A percentile compares a stretch with the other conserved stretches of the same genome.
These are phyloP conservation scores for Cyclopterus lumpus DNA, from an alignment of 2,797 vertebrate genomes.

Conservation along the genomic window DNA sequence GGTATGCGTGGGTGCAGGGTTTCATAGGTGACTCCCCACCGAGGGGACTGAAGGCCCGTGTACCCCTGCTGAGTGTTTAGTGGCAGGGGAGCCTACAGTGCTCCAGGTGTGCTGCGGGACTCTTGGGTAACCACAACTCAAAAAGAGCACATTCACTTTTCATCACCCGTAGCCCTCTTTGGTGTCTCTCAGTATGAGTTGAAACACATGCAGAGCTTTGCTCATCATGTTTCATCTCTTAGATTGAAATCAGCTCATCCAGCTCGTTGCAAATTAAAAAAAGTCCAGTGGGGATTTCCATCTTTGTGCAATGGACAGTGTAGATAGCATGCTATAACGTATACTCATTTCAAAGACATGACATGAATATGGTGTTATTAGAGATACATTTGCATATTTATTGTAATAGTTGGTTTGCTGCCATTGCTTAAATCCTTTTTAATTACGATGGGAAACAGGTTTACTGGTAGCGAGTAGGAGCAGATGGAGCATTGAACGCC, in stretches of 20 bases:
- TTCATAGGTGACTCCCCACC: constrained; percentile 77
- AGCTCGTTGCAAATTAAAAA: constrained; percentile 44
- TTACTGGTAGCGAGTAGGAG: constrained; percentile 36
- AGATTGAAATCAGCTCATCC: constrained; percentile 43
- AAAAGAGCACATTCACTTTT: constrained; percentile 80
- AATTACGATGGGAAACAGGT: constrained; percentile 27
- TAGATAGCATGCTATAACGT: constrained; percentile 4
- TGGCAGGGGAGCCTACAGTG: constrained; percentile 51
- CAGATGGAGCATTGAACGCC: constrained; percentile 61
- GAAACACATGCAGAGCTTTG: constrained; percentile 54
- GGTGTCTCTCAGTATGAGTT: constrained; percentile 62
- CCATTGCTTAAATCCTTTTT: not conserved
- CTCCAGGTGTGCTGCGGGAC: constrained; percentile 67
- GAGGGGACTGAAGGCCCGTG: constrained; percentile 59
- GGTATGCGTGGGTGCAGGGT: constrained; percentile 76
- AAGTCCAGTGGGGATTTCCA: not conserved
- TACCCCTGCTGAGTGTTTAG: constrained; percentile 54
- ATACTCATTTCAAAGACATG: not conserved
- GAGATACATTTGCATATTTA: constrained; percentile 14
- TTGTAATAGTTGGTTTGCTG: constrained; percentile 8
- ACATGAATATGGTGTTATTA: constrained; percentile 15
- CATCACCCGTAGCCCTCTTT: constrained; percentile 64
- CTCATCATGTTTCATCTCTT: constrained; percentile 56
- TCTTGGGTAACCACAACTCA: constrained; percentile 69
- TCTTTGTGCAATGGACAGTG: constrained; percentile 5